A percentile compares a stretch with the other conserved stretches of the same genome.
Conservation (phyloP, 2,113 vertebrate genomes). For the Psophia crepitans region DNA sequence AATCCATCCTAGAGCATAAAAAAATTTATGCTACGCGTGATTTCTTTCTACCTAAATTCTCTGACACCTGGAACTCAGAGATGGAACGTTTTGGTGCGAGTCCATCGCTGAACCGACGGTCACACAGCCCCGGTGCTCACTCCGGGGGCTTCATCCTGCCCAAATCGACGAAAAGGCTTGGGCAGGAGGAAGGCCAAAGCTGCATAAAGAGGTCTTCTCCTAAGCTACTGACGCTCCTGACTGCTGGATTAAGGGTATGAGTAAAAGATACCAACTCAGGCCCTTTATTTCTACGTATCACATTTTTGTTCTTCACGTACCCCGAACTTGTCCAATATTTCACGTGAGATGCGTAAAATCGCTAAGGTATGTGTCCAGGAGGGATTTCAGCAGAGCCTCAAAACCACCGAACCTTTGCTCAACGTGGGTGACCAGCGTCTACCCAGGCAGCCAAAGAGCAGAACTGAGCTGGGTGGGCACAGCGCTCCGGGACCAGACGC, state of each 20-base stretch:
- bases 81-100: neutral
- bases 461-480: neutral
- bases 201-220: neutral
- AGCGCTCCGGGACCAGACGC: fast-evolving
- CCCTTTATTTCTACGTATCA: neutral
- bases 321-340: neutral
- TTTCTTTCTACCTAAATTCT: neutral
- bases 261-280: neutral
- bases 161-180: neutral
- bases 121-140: fast-evolving
- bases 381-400: neutral
- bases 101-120: neutral
- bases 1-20: neutral
- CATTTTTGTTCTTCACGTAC: neutral
- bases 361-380: neutral
- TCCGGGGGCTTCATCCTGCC: neutral
- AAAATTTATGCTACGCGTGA: neutral
- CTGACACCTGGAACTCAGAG: neutral
- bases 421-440: fast-evolving
- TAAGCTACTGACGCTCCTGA: neutral
- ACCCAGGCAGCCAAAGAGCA: neutral
- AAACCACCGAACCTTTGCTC: neutral
- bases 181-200: neutral
- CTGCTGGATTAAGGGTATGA: no score
- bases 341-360: neutral